Evolutionary conservation across 2,113 vertebrate species (phyloP).

Genomic region (Grammomys dolichurus): DNA sequence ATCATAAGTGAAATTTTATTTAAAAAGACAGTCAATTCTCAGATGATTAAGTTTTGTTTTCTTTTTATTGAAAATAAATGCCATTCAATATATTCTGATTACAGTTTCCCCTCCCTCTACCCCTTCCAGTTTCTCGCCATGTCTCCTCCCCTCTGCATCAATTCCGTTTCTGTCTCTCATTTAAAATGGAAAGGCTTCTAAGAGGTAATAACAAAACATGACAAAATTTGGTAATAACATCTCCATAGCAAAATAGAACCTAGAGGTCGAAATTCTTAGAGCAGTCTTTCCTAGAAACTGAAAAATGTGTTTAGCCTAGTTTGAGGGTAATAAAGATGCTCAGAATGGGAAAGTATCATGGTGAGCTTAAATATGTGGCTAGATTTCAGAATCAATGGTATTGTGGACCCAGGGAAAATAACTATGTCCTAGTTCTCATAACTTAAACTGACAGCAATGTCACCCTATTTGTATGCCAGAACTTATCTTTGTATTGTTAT

Average conservation of each 20-base stretch:
- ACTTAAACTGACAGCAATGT: not conserved
- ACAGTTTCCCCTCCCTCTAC: too few relatives aligned
- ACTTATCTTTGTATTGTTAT: not conserved
- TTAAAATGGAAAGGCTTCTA: too few relatives aligned
- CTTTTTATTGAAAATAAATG: not conserved
- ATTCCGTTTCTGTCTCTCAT: too few relatives aligned
- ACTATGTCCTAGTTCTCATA: not conserved
- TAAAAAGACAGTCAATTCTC: not conserved
- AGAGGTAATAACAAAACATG: too few relatives aligned
- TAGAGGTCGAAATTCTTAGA: not conserved
- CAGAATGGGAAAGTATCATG: not conserved
- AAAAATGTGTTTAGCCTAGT: too few relatives aligned
- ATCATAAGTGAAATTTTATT: not conserved
- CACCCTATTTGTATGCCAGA: not conserved
- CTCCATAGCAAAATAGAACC: not conserved
- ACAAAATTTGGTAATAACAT: too few relatives aligned
- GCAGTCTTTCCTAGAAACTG: too few relatives aligned
- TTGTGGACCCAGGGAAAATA: not conserved
- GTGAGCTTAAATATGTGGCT: not conserved
- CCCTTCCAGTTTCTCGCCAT: too few relatives aligned
- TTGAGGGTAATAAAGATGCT: too few relatives aligned
- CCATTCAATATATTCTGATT: too few relatives aligned
- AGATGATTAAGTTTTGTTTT: not conserved
- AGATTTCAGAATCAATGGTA: not conserved
- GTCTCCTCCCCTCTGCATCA: too few relatives aligned